Evolutionary conservation across 2,797 vertebrate genomes (phyloP).

Genomic region (Syndactyla subalaris): DNA sequence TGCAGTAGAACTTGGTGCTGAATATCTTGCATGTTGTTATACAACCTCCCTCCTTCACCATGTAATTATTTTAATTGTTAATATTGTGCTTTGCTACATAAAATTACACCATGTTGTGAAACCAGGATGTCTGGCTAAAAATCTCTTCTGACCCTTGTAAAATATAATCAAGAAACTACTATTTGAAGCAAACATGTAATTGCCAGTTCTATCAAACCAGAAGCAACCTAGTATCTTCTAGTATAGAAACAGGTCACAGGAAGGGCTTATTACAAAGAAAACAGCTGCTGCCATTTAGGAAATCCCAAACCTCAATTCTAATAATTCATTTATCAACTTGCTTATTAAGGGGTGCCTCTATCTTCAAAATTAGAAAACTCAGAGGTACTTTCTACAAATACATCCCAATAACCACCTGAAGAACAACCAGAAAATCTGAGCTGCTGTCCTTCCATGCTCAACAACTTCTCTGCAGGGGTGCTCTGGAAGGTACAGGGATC

Average conservation of each 20-base stretch:
- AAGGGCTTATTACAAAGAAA: neutral
- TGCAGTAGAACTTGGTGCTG: neutral
- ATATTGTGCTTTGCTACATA: constrained; percentile 17
- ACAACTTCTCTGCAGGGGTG: neutral
- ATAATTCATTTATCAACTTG: neutral
- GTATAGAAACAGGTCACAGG: neutral
- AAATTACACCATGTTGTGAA: neutral
- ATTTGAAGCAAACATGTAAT: neutral
- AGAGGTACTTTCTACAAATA: neutral
- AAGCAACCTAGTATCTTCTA: neutral
- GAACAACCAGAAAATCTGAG: neutral
- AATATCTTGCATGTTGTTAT: neutral
- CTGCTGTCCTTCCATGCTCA: neutral
- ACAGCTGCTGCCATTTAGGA: neutral
- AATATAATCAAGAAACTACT: neutral
- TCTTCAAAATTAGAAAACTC: neutral
- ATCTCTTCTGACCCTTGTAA: constrained; percentile 5
- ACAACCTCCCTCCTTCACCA: neutral
- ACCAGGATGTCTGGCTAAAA: neutral
- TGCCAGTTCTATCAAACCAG: neutral
- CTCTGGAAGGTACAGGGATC: neutral
- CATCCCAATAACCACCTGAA: neutral
- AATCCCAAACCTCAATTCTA: neutral
- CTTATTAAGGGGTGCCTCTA: neutral
- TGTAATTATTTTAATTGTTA: constrained; percentile 21